Conservation (phyloP, 2,113 vertebrate genomes). For the Nipponia nippon region DNA sequence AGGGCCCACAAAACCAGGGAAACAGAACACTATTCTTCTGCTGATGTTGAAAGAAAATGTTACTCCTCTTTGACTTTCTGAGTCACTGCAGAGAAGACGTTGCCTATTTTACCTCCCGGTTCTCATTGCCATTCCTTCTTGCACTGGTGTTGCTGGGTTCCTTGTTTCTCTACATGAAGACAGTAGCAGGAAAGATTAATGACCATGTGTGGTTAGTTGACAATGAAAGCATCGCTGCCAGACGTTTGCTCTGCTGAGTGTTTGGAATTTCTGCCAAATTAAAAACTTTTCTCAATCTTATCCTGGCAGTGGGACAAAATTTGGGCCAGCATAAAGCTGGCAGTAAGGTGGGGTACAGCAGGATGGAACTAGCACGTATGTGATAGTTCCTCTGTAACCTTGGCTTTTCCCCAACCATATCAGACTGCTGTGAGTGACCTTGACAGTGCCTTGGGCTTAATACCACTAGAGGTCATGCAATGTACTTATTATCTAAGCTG, state of each 20-base stretch:
- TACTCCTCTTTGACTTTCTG: neutral
- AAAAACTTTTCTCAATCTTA: neutral
- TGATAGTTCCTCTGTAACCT: neutral
- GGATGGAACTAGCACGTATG: neutral
- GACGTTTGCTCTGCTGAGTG: neutral
- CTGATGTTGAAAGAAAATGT: neutral
- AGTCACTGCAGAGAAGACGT: neutral
- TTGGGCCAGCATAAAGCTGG: neutral
- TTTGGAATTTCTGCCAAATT: neutral
- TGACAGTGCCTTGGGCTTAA: conserved; percentile 1
- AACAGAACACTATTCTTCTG: neutral
- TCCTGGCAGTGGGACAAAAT: neutral
- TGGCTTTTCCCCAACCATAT: neutral
- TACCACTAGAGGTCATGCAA: conserved; percentile 57
- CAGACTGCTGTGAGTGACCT: neutral
- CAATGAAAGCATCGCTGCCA: neutral
- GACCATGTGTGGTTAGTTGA: neutral
- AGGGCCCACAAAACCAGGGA: neutral
- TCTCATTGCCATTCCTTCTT: neutral
- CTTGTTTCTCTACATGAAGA: neutral
- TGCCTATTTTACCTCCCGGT: neutral
- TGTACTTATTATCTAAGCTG: conserved; percentile 36
- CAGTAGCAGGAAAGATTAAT: neutral
- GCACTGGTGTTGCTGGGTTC: neutral
- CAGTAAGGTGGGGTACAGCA: neutral